phyloP scores from a whole-genome alignment of 2,888 invertebrate genomes.

The Lasioglossum oenotherae region DNA sequence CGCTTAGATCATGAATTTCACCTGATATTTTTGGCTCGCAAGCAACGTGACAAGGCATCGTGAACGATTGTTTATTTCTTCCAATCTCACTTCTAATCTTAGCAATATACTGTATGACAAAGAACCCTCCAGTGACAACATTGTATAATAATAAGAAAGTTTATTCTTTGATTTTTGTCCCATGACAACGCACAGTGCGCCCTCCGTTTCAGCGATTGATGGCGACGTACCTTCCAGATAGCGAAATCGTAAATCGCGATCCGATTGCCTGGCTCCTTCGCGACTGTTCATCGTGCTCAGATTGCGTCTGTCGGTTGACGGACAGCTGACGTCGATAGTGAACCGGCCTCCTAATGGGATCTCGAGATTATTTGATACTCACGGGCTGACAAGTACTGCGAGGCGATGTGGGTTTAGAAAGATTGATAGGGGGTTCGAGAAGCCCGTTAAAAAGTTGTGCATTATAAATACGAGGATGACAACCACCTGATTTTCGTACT shows the following conservation, averaged over 20 bases:
- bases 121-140: too few species aligned
- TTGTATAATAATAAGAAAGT: too few species aligned
- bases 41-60: too few species aligned
- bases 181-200: too few species aligned
- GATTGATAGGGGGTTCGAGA: neutral
- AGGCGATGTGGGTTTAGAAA: neutral
- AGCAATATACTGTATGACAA: too few species aligned
- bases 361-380: conserved; percentile 3
- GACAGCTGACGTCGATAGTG: conserved; percentile 5
- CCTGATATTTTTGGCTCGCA: too few species aligned
- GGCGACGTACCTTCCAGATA: neutral
- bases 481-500: neutral
- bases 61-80: too few species aligned
- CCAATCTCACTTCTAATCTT: too few species aligned
- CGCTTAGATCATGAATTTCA: too few species aligned
- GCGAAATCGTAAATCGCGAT: conserved; percentile 14
- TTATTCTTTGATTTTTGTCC: too few species aligned
- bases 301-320: neutral
- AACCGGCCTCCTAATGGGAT: conserved; percentile 6
- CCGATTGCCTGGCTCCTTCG: neutral
- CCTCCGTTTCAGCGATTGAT: conserved; percentile 33
- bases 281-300: conserved; percentile 9
- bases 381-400: neutral
- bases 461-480: neutral
- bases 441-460: neutral